Percentiles rank a stretch among this genome's conserved stretches.
Conservation (phyloP, 2,888 invertebrate species). For the Scaptomyza parva region DNA sequence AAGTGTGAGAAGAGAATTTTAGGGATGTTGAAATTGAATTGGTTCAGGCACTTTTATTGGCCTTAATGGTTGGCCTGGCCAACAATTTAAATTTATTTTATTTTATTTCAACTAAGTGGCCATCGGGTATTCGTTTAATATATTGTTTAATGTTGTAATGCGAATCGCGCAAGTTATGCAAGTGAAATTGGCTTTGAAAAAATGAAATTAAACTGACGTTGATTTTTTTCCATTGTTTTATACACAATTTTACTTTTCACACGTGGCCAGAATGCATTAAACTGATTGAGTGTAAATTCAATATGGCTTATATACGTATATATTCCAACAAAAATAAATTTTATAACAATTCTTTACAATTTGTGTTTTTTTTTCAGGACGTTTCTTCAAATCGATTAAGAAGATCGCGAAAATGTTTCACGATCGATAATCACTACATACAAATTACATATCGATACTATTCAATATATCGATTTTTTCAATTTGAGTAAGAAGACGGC, state of each 20-base stretch:
- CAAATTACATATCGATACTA: too few relatives aligned
- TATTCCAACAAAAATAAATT: too few relatives aligned
- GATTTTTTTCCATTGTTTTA: conserved; percentile 48
- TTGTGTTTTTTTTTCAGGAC: too few relatives aligned
- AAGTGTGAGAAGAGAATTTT: neutral
- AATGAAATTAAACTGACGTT: conserved; percentile 61
- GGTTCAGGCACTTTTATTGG: conserved; percentile 43
- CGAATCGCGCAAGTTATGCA: conserved; percentile 62
- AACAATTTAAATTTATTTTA: conserved; percentile 70
- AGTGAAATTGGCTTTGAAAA: conserved; percentile 64
- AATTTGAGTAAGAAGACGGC: too few relatives aligned
- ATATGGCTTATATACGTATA: too few relatives aligned
- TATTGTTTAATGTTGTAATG: conserved; percentile 55
- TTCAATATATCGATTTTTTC: too few relatives aligned
- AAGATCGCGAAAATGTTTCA: too few relatives aligned
- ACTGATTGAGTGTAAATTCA: conserved; percentile 46
- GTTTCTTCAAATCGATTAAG: too few relatives aligned
- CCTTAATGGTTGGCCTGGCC: conserved; percentile 37
- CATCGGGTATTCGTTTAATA: conserved; percentile 63
- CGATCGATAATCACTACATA: too few relatives aligned
- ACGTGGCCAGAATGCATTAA: conserved; percentile 48
- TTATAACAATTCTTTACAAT: too few relatives aligned
- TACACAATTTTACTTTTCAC: conserved; percentile 29
- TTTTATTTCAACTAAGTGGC: conserved; percentile 66
- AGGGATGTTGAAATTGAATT: conserved; percentile 40